Conservation (phyloP, 2,113 vertebrate species). For the Columbina picui region DNA sequence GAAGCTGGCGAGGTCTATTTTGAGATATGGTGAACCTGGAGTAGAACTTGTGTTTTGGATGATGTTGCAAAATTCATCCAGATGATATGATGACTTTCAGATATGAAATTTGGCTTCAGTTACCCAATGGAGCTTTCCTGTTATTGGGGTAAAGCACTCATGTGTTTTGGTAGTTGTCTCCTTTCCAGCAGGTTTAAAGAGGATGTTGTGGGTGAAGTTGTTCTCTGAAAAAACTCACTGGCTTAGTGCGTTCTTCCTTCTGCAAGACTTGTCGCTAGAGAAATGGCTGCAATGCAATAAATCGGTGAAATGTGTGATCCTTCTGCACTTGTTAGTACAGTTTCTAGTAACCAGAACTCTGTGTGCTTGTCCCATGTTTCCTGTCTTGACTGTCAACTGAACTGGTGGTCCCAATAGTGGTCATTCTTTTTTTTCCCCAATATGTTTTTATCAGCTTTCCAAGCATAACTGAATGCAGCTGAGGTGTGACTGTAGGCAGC, state of each 20-base stretch:
- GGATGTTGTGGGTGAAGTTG: not conserved
- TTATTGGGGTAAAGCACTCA: not conserved
- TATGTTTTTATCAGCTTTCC: not conserved
- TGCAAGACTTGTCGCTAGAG: not conserved
- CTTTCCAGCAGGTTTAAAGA: not conserved
- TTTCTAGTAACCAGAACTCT: not conserved
- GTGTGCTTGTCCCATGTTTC: not conserved
- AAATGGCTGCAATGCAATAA: not conserved
- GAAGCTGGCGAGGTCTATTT: constrained; percentile 30
- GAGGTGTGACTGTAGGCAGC: not conserved
- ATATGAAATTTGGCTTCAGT: not conserved
- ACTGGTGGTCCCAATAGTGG: not conserved
- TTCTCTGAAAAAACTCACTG: not conserved
- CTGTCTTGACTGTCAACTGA: not conserved
- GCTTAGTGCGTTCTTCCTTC: not conserved
- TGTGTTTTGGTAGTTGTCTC: not conserved
- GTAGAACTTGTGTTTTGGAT: not conserved
- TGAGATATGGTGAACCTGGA: not conserved
- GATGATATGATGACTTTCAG: not conserved
- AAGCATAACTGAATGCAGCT: not conserved
- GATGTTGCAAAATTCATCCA: constrained; percentile 13
- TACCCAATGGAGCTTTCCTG: not conserved
- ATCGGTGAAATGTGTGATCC: not conserved
- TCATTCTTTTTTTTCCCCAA: not conserved
- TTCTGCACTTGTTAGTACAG: not conserved